Evolutionary conservation across 2,797 vertebrate species (phyloP).

Genomic region (Gila robusta): DNA sequence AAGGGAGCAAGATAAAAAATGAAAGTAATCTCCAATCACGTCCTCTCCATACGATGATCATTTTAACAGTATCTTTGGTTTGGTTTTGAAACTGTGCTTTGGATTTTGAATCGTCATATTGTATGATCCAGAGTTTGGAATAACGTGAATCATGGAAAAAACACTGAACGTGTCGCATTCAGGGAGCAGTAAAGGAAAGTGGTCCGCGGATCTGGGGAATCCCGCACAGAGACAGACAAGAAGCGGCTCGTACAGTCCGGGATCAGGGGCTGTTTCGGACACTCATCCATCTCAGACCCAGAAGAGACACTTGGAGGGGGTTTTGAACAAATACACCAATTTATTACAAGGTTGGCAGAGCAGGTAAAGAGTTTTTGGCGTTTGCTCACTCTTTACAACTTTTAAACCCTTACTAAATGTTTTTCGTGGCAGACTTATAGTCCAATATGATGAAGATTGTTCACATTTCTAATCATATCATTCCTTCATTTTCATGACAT

Average conservation of each 20-base stretch:
- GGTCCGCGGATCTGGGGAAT: slow-evolving; percentile 63
- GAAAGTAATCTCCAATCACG: slow-evolving; percentile 6
- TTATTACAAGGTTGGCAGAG: slow-evolving; percentile 93
- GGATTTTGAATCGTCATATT: slow-evolving; percentile 14
- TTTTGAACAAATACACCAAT: slow-evolving; percentile 94
- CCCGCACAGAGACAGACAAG: slow-evolving; percentile 62
- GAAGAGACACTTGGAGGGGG: slow-evolving; percentile 83
- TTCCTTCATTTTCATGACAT: background rate
- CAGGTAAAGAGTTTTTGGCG: slow-evolving; percentile 78
- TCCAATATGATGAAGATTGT: background rate
- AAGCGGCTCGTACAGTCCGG: slow-evolving; percentile 57
- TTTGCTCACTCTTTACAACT: slow-evolving; percentile 44
- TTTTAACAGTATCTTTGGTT: slow-evolving; percentile 1
- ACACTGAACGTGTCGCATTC: slow-evolving; percentile 55
- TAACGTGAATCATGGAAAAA: slow-evolving; percentile 52
- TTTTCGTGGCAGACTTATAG: background rate
- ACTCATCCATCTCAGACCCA: slow-evolving; percentile 63
- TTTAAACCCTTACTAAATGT: slow-evolving; percentile 8
- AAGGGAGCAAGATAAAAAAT: slow-evolving; percentile 29
- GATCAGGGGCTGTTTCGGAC: slow-evolving; percentile 44
- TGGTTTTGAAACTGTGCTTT: slow-evolving; percentile 14
- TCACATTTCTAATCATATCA: background rate
- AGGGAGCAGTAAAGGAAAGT: slow-evolving; percentile 64
- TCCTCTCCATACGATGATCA: slow-evolving; percentile 27
- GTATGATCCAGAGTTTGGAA: slow-evolving; percentile 30